Base-by-base conservation (phyloP, 2,888 invertebrate species). In the Pachydiplax longipennis region DNA sequence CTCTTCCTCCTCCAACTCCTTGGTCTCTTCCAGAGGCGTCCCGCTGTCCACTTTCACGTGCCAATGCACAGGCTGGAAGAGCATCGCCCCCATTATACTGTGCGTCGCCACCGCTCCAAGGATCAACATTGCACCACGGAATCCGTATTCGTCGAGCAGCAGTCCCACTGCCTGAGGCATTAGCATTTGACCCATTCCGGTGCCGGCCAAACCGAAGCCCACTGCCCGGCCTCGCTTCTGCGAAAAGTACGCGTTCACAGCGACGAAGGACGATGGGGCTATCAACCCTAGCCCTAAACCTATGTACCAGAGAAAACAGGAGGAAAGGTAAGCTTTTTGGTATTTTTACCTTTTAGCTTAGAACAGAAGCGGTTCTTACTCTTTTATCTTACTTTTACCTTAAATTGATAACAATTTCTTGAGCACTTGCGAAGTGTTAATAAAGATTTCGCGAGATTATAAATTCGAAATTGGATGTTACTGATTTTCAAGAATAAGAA, bases 151-250 rank as follows among this genome's bases (percentile, higher is more conserved):
- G 92, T 96, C 95, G 91, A 97, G 93, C 87, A 97, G 95, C 92
- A 95, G 95, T 81, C 93, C 92, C 91, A 97, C 96, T 92, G 97
- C 94, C 93, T 96, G 96, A 4, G 97, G 97, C 95, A 97, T 96
- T 91, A 96, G 93, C 93, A 97, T 96, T 93, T 97, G 97, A 4
- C 97, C 97, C 44, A 97, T 94, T 91, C 97, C 97, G 92, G 97
- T 97, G 91, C 97, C 97, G 40, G 96, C 96, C 94, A 97, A 95
- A 0, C 97, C 96, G 53, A 97, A 94, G 2, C 97, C 97, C 91
- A 97, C 96, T n/a, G 97, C 97, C 80, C 96, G 95, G 91, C 96
- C 96, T 92, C 96, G 96, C 93, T 94, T 95, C 91, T 94, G 94
- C 91, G 95, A 95, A 93, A 97, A 97, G 93, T 97, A 97, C 40